These are phyloP conservation scores for Micrasema minimum DNA, from an alignment of 1,140 invertebrate genomes.

Conservation along the genomic window DNA sequence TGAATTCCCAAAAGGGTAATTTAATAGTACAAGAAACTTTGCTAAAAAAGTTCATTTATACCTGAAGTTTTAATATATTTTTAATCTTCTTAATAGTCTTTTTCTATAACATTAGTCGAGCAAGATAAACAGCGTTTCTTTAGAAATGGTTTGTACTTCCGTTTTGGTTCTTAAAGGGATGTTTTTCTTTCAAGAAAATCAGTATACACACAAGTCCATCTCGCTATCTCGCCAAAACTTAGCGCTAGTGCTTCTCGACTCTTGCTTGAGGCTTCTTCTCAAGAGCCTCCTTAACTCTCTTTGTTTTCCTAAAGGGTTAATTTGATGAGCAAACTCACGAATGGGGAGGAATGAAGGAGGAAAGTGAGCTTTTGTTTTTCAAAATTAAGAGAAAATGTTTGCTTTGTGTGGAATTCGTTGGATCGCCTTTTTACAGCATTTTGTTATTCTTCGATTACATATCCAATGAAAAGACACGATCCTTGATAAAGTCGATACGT, in stretches of 20 bases:
- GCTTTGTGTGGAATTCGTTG: too few species aligned
- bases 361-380: constrained; percentile 38
- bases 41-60: background rate
- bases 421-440: too few species aligned
- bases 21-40: too few species aligned
- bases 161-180: background rate
- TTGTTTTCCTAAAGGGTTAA: constrained; percentile 53
- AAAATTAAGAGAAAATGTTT: constrained; percentile 16
- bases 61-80: background rate
- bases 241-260: constrained; percentile 19
- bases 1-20: too few species aligned
- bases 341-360: constrained; percentile 6
- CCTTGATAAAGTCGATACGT: too few species aligned
- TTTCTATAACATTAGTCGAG: background rate
- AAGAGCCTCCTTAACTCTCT: constrained; percentile 42
- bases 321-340: constrained; percentile 48
- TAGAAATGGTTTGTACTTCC: background rate
- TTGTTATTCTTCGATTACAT: too few species aligned
- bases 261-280: constrained; percentile 30
- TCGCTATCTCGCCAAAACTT: too few species aligned
- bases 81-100: background rate
- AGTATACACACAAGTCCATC: constrained; percentile 4
- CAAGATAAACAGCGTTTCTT: background rate
- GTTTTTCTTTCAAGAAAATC: constrained; percentile 12
- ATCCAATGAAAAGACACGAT: too few species aligned